phyloP scores from a whole-genome alignment of 2,888 invertebrate species.

The Strigamia crassipes region DNA sequence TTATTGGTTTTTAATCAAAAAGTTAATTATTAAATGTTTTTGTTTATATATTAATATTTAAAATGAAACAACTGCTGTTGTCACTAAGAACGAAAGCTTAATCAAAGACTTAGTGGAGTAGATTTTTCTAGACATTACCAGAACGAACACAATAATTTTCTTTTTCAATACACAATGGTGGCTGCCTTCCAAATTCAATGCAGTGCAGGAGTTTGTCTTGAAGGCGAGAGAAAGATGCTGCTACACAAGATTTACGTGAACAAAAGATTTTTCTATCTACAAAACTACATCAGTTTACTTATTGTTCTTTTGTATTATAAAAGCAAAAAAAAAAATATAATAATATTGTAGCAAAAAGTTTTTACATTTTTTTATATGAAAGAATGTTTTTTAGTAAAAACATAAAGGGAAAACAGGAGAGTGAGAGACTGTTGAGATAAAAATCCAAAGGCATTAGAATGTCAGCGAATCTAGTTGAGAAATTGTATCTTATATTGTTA shows the following conservation, averaged over 20 bases:
- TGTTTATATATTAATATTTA: neutral
- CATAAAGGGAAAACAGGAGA: neutral
- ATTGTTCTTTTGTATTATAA: slow-evolving; percentile 4
- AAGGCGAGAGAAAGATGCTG: slow-evolving; percentile 37
- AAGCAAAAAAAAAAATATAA: neutral
- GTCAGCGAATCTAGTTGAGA: neutral
- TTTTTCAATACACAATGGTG: neutral
- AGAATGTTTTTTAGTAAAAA: neutral
- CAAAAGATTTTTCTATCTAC: neutral
- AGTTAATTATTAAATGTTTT: neutral
- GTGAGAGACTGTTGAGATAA: neutral
- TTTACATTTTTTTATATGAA: neutral
- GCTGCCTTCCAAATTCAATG: slow-evolving; percentile 13
- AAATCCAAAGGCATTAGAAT: neutral
- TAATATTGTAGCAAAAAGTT: neutral
- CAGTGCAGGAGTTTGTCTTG: neutral
- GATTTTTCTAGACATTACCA: neutral
- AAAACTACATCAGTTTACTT: neutral
- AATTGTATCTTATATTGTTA: slow-evolving; percentile 21
- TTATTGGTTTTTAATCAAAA: neutral
- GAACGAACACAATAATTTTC: neutral
- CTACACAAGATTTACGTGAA: neutral
- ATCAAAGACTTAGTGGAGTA: neutral
- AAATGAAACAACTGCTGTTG: neutral
- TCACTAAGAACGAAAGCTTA: neutral